Evolutionary conservation across 2,888 invertebrate genomes (phyloP).

Genomic region (Melipona beecheii): DNA sequence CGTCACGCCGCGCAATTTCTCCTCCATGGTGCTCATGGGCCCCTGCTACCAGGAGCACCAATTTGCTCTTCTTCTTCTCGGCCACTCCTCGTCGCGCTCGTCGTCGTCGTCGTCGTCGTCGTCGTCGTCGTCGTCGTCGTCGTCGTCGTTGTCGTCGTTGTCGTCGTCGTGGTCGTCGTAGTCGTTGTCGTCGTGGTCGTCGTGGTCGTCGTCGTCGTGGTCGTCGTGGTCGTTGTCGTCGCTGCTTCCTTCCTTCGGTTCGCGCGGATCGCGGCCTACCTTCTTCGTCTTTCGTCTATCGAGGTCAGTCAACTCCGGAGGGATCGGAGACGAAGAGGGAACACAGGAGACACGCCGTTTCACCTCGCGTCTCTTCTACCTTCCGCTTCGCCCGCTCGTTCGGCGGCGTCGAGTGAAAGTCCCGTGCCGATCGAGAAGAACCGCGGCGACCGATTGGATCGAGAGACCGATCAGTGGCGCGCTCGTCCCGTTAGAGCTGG

Average conservation of each 20-base stretch:
- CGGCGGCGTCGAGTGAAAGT: conserved; percentile 61
- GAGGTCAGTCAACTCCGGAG: conserved; percentile 64
- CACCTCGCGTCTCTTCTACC: conserved; percentile 50
- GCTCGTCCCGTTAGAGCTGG: conserved; percentile 1
- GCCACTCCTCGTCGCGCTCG: conserved; percentile 85
- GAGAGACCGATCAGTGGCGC: conserved; percentile 10
- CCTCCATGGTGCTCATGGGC: conserved; percentile 85
- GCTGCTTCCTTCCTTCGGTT: conserved; percentile 37
- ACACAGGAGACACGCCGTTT: conserved; percentile 33
- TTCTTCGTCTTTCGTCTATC: conserved; percentile 25
- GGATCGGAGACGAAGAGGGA: conserved; percentile 43
- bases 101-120: conserved; percentile 45
- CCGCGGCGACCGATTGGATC: conserved; percentile 32
- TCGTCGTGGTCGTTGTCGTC: conserved; percentile 46
- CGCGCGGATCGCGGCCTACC: conserved; percentile 13
- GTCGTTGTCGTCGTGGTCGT: conserved; percentile 25
- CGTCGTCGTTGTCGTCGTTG: conserved; percentile 6
- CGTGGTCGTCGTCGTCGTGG: conserved; percentile 64
- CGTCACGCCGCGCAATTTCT: conserved; percentile 66
- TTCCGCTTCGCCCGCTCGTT: conserved; percentile 54
- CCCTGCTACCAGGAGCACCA: conserved; percentile 86
- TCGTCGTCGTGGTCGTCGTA: neutral
- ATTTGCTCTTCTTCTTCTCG: conserved; percentile 87
- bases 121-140: conserved; percentile 67
- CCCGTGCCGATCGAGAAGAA: conserved; percentile 8